A percentile compares a stretch with the other conserved stretches of the same genome.
phyloP scores from a whole-genome alignment of 92 coral and sea anemone species.

The Bergia sp. region DNA sequence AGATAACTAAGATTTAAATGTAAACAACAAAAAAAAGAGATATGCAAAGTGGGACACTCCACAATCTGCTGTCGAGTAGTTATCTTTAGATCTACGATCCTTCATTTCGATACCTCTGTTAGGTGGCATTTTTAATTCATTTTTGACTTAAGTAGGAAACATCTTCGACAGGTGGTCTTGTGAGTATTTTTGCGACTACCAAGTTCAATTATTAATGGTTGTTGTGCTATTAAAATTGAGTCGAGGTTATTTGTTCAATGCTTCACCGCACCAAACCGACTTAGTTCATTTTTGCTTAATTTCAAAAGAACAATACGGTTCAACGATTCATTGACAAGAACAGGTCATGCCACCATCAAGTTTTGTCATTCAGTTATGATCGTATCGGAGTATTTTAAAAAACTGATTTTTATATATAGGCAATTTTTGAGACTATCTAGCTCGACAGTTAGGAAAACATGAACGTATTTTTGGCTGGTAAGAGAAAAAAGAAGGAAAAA shows the following conservation, averaged over 20 bases:
- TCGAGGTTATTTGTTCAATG: background rate
- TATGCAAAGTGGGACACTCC: background rate
- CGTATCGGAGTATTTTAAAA: background rate
- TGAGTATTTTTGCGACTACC: background rate
- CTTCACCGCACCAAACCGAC: background rate
- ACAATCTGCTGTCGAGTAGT: background rate
- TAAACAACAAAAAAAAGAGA: no score
- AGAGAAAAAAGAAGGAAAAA: background rate
- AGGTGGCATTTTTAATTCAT: background rate
- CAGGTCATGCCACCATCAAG: background rate
- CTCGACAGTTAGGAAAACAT: background rate
- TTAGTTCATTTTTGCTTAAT: no score
- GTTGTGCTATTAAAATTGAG: background rate
- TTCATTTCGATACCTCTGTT: background rate
- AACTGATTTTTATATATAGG: background rate
- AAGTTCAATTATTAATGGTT: background rate
- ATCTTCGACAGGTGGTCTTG: background rate
- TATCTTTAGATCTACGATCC: background rate
- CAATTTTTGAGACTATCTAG: background rate
- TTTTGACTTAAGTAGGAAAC: background rate
- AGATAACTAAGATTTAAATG: background rate
- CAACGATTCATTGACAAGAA: background rate
- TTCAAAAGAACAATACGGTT: background rate
- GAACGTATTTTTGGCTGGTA: background rate
- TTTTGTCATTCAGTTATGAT: background rate